phyloP scores from a whole-genome alignment of 2,888 invertebrate genomes.

The Drosophila tanythrix region DNA sequence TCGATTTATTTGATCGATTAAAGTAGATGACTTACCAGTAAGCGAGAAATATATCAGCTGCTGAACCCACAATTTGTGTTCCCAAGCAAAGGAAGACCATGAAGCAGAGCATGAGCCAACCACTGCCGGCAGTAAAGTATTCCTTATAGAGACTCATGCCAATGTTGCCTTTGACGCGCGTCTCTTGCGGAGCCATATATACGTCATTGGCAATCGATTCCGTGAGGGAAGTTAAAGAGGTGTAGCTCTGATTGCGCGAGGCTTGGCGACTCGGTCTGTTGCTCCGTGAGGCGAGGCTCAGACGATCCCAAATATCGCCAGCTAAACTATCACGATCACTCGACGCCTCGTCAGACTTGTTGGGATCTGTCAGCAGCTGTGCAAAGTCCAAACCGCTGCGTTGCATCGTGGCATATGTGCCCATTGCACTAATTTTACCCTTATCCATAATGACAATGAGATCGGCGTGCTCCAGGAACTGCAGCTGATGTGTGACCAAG shows the following conservation, averaged over 20 bases:
- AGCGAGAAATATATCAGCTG: slow-evolving; percentile 91
- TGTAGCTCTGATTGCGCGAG: slow-evolving; percentile 80
- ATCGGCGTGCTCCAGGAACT: slow-evolving; percentile 89
- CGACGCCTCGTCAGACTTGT: slow-evolving; percentile 81
- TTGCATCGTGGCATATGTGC: slow-evolving; percentile 89
- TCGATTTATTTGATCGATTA: neutral
- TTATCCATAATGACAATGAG: slow-evolving; percentile 84
- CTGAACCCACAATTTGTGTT: slow-evolving; percentile 90
- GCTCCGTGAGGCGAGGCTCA: slow-evolving; percentile 60
- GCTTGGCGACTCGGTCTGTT: slow-evolving; percentile 65
- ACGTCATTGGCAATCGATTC: slow-evolving; percentile 82
- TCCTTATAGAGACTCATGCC: slow-evolving; percentile 87
- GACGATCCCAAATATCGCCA: slow-evolving; percentile 46
- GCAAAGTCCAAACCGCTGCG: slow-evolving; percentile 92
- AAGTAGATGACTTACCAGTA: slow-evolving; percentile 86
- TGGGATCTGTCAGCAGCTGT: slow-evolving; percentile 87
- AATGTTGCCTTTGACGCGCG: slow-evolving; percentile 88
- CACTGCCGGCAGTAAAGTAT: slow-evolving; percentile 90
- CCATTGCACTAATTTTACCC: slow-evolving; percentile 85
- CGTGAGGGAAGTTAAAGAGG: slow-evolving; percentile 85
- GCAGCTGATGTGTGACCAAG: slow-evolving; percentile 93
- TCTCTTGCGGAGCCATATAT: slow-evolving; percentile 86
- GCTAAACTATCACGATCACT: slow-evolving; percentile 69
- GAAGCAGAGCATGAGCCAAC: slow-evolving; percentile 86
- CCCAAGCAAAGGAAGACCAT: slow-evolving; percentile 88